phyloP scores from a whole-genome alignment of 1,140 invertebrate species.

The Palaemon carinicauda region DNA sequence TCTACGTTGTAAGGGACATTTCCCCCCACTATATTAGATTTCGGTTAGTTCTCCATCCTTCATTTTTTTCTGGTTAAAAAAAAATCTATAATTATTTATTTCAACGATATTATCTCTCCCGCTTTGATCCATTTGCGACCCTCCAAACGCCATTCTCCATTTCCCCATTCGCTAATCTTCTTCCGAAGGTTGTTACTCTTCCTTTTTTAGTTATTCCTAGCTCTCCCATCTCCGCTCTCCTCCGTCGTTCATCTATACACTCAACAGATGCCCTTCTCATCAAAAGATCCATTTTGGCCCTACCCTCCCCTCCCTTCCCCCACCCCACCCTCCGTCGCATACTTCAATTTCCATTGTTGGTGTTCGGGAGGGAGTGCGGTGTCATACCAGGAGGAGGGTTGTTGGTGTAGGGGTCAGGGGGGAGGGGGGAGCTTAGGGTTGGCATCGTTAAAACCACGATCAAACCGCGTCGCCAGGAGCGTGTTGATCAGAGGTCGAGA shows the following conservation, averaged over 20 bases:
- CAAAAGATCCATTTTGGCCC: not conserved
- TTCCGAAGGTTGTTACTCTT: not conserved
- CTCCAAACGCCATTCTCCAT: not conserved
- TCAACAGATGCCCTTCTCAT: not conserved
- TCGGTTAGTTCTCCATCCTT: too few species aligned
- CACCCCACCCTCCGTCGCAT: not conserved
- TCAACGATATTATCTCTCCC: not conserved
- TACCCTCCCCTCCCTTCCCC: not conserved
- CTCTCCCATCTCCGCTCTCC: not conserved
- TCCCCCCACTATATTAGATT: too few species aligned
- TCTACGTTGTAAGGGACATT: too few species aligned
- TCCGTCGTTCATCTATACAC: not conserved
- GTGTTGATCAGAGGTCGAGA: slow-evolving; percentile 46
- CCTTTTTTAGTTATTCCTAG: not conserved
- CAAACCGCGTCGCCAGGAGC: slow-evolving; percentile 16
- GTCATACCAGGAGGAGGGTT: too few species aligned
- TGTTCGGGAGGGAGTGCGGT: too few species aligned
- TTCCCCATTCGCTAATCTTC: not conserved
- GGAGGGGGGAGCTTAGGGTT: too few species aligned
- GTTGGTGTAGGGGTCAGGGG: too few species aligned
- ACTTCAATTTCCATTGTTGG: not conserved
- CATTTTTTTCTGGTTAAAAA: too few species aligned
- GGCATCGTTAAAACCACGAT: slow-evolving; percentile 9
- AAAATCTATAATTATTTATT: too few species aligned
- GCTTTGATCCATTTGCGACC: not conserved